Conservation (phyloP, 2,797 vertebrate genomes). For the Pangasius djambal region DNA sequence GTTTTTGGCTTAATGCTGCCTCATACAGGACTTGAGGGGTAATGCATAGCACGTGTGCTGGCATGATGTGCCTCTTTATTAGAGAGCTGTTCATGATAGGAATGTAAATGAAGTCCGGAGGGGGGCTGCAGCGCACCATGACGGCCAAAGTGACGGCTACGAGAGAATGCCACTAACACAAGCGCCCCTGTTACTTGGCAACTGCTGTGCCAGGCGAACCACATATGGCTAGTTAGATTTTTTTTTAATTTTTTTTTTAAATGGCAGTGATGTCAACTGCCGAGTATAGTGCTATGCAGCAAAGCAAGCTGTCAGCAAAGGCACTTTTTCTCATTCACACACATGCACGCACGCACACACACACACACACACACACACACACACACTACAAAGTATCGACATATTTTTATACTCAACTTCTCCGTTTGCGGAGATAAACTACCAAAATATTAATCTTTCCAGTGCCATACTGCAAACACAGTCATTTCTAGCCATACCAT, state of each 20-base stretch:
- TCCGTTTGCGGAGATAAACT: not conserved
- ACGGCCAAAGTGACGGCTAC: conserved; percentile 41
- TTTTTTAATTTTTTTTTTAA: conserved; percentile 29
- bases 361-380: not conserved
- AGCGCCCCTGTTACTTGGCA: conserved; percentile 56
- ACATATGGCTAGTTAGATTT: conserved; percentile 34
- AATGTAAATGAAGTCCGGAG: conserved; percentile 55
- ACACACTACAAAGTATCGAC: not conserved
- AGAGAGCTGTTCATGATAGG: conserved; percentile 41
- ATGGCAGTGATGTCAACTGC: conserved; percentile 36
- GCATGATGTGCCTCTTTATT: conserved; percentile 27
- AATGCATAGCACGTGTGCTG: conserved; percentile 5
- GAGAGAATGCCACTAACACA: conserved; percentile 50
- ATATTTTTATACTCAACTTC: not conserved
- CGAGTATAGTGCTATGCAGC: conserved; percentile 35
- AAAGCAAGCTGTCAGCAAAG: conserved; percentile 20
- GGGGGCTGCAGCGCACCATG: conserved; percentile 17
- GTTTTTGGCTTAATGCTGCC: conserved; percentile 15
- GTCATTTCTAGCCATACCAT: not conserved
- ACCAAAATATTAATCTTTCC: not conserved
- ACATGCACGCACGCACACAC: not conserved
- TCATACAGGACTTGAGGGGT: conserved; percentile 4
- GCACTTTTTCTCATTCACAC: not conserved
- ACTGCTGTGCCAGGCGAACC: conserved; percentile 39
- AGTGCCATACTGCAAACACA: conserved; percentile 13